Base-by-base conservation (phyloP, 2,797 vertebrate species). In the Cottoperca gobio region DNA sequence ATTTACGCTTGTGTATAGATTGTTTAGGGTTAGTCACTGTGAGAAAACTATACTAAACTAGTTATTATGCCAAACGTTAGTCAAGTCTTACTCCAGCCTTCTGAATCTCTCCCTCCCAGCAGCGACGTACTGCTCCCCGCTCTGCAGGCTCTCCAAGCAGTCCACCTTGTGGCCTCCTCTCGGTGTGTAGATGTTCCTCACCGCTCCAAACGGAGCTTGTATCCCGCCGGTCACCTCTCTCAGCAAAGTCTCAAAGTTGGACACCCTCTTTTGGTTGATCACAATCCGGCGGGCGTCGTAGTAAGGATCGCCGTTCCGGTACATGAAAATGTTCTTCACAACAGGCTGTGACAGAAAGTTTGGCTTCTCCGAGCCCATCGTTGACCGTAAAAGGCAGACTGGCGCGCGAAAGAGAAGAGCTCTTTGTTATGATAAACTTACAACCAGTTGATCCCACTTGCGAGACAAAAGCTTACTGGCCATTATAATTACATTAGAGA, bases 141-240 rank as follows among this genome's bases (percentile, higher is more conserved):
- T 97, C 85, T 94, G 95, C 53, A 99, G 93, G 60, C 95, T 95
- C 37, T 98, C 96, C 86, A 99, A 71, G 21, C 95, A 86, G 28
- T 94, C 94, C 84, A 99, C 94, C 33, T 95, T 96, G 89, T 97
- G 97, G 1, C 98, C 98, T 0, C 92, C 91, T 57, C 90, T 93
- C 0, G 98, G 98, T 0, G 98, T 99, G 75, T 99, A 99, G 92
- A 99, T 97, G 92, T 96, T 97, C 11, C 97, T 92, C 63, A 99
- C 98, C 0, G 98, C 98, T 60, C 97, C 98, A 11, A 98, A 99
- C n/a, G 96, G 95, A 0, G 98, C 95, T 68, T 96, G 95, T 6
- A 99, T 94, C 21, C 97, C 96, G 0, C 96, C 95, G 0, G 97
- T 99, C 83, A 98, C 97, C 81, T 99, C 98, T 48, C 95, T 94